phyloP scores from a whole-genome alignment of 1,140 invertebrate genomes.

The Neoseiulus cucumeris region DNA sequence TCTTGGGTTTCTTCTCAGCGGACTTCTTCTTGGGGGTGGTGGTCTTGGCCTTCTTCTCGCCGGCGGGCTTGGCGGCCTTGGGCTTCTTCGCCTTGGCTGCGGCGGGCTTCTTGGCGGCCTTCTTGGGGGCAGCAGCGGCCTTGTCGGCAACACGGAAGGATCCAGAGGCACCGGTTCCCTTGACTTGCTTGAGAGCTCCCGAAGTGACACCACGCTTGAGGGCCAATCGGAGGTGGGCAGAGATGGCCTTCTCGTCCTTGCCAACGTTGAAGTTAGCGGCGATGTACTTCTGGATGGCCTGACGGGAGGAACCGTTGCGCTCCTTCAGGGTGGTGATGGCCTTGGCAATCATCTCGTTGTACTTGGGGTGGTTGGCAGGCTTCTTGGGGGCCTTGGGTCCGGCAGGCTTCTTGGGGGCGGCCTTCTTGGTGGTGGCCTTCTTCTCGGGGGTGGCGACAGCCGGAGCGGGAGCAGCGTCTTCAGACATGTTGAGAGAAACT shows the following conservation, averaged over 20 bases:
- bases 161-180: slow-evolving; percentile 21
- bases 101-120: slow-evolving; percentile 12
- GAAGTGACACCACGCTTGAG: slow-evolving; percentile 20
- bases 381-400: slow-evolving; percentile 19
- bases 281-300: slow-evolving; percentile 24
- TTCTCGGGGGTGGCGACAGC: slow-evolving; percentile 22
- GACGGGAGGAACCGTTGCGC: slow-evolving; percentile 22
- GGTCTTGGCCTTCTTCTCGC: slow-evolving; percentile 16
- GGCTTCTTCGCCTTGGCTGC: slow-evolving; percentile 19
- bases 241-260: slow-evolving; percentile 19
- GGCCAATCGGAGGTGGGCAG: slow-evolving; percentile 19
- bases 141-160: slow-evolving; percentile 19
- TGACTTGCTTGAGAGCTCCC: slow-evolving; percentile 21
- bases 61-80: slow-evolving; percentile 15
- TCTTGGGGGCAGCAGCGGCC: slow-evolving; percentile 11
- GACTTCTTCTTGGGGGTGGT: slow-evolving; percentile 17
- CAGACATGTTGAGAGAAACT: neutral
- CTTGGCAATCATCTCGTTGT: slow-evolving; percentile 22
- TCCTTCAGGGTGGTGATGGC: slow-evolving; percentile 24
- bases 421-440: slow-evolving; percentile 21
- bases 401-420: slow-evolving; percentile 19
- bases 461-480: slow-evolving; percentile 13
- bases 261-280: slow-evolving; percentile 22
- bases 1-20: slow-evolving; percentile 13
- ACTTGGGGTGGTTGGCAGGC: slow-evolving; percentile 22